Evolutionary conservation across 2,113 vertebrate species (phyloP), one percentile per base, ranked within the genome.

Genomic region (Phyllopteryx taeniolatus): DNA sequence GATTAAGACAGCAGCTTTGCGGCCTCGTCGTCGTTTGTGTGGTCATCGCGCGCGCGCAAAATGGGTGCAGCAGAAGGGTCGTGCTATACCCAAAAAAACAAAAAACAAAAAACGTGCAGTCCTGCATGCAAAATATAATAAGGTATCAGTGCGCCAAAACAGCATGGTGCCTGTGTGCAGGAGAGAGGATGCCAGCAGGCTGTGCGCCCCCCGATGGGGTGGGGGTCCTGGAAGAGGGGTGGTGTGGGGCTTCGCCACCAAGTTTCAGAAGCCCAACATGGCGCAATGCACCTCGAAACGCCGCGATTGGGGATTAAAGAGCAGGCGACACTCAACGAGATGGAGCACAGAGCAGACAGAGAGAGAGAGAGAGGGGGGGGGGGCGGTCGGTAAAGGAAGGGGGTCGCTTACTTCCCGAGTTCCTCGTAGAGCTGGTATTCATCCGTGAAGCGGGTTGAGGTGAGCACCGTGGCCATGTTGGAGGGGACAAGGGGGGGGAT

Each of bases 391-490:
- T 79, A 88, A 73, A 78, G 85, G 75, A 84, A 85, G 77, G 76
- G 76, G 82, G 71, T 67, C 72, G 70, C 96, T 95, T 96, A 98
- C 96, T 98, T 98, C 93, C 96, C 96, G 35, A 98, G 95, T 92
- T 97, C 96, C 90, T 98, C 96, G 87, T 95, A 98, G 80, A 98
- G 95, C 95, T 98, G 96, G 87, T 98, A 96, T 77, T 98, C 96
- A 91, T 98, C 96, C 76, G 96, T 98, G 88, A 98, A 98, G 86
- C 96, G 92, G 91, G 96, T 98, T 81, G 94, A 97, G 89, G 94
- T 95, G 77, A 93, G 94, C 73, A 96, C 92, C 90, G 95, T 95
- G 92, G 96, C 94, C 96, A 98, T 98, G 92, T 93, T 94, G 93
- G 63, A 67, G 64, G 68, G 80, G 33, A 64, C 63, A 84, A 77